Conservation (phyloP, 2,797 vertebrate species). For the Chelmon rostratus region DNA sequence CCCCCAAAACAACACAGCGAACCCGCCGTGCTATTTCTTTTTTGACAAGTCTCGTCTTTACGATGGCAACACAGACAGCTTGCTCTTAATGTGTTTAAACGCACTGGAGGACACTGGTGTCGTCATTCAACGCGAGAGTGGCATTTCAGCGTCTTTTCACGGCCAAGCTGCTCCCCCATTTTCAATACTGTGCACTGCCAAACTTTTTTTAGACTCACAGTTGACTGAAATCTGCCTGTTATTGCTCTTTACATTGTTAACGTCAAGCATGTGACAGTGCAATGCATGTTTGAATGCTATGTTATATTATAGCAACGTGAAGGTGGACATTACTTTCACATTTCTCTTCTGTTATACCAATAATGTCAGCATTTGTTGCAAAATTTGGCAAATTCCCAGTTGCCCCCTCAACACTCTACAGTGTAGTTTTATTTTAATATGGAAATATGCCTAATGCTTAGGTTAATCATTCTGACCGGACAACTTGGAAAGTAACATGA, state of each 20-base stretch:
- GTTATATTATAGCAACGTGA: background rate
- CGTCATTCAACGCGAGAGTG: slow-evolving; percentile 25
- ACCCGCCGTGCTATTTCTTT: slow-evolving; percentile 56
- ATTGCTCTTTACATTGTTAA: background rate
- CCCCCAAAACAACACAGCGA: slow-evolving; percentile 67
- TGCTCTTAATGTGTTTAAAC: background rate
- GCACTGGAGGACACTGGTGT: background rate
- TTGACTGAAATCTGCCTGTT: background rate
- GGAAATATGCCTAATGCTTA: background rate
- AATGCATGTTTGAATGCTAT: background rate
- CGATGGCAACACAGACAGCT: background rate
- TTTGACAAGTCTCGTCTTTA: slow-evolving; percentile 48
- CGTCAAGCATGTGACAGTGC: background rate
- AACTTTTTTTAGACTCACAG: slow-evolving; percentile 52
- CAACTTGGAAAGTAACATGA: background rate
- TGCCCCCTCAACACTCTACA: background rate
- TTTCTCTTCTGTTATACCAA: background rate
- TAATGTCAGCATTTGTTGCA: background rate
- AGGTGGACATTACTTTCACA: background rate
- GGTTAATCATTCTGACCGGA: slow-evolving; percentile 1
- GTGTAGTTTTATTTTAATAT: background rate
- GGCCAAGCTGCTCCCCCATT: slow-evolving; percentile 14
- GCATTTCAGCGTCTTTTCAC: slow-evolving; percentile 26
- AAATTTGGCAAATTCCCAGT: background rate
- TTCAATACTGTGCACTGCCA: slow-evolving; percentile 21